phyloP scores from a whole-genome alignment of 2,797 vertebrate genomes.

The Sciaenops ocellatus region DNA sequence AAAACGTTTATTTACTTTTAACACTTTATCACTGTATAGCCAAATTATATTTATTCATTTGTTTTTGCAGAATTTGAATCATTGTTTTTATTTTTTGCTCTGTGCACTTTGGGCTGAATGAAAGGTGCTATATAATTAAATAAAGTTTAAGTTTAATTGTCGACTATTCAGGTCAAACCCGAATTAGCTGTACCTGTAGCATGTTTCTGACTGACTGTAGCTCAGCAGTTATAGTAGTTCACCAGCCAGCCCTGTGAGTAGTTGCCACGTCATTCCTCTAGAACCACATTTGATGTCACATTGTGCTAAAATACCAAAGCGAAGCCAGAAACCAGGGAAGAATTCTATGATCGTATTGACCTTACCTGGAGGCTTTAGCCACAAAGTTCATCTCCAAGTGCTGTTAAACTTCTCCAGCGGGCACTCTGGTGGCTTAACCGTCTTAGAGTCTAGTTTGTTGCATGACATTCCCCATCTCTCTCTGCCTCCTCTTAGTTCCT shows the following conservation, averaged over 20 bases:
- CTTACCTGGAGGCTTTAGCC: conserved; percentile 6
- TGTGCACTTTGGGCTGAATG: no score
- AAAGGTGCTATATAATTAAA: no score
- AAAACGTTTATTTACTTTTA: no score
- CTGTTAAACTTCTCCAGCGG: background rate
- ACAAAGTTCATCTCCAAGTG: background rate
- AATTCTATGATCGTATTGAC: background rate
- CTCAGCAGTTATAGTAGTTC: background rate
- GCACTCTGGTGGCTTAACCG: rapidly evolving
- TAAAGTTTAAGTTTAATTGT: no score
- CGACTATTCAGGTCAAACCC: no score
- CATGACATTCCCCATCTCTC: background rate
- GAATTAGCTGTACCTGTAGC: no score
- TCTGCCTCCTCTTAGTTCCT: background rate
- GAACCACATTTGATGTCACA: no score
- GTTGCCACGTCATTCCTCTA: no score
- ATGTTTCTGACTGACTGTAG: background rate
- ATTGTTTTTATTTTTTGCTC: no score
- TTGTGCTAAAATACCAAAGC: background rate
- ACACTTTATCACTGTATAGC: no score
- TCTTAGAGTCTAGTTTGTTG: background rate
- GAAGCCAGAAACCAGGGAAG: background rate
- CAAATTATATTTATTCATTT: no score
- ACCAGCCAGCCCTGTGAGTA: background rate
- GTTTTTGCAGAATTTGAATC: no score